Evolutionary conservation across 1,140 invertebrate species (phyloP).

Genomic region (Magallana ariakensis): DNA sequence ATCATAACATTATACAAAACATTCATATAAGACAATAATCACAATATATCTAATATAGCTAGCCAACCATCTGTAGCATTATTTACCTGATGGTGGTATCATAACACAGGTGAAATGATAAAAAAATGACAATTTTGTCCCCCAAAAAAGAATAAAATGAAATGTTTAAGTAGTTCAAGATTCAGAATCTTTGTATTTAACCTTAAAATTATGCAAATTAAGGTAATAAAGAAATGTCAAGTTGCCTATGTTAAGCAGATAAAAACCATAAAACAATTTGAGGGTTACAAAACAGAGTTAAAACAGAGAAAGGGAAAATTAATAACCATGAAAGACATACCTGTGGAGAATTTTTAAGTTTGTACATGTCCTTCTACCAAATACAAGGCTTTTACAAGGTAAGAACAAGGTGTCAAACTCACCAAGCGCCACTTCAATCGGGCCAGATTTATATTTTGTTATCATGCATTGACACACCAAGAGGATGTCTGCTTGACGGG

Average conservation of each 20-base stretch:
- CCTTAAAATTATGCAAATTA: slow-evolving; percentile 19
- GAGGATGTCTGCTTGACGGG: background rate
- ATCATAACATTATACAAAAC: too few relatives aligned
- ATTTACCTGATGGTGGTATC: too few relatives aligned
- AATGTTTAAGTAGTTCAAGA: too few relatives aligned
- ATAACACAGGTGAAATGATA: too few relatives aligned
- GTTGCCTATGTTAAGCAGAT: background rate
- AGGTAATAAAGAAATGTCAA: background rate
- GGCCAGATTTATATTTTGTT: slow-evolving; percentile 22
- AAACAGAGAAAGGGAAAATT: background rate
- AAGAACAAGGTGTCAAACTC: slow-evolving; percentile 8
- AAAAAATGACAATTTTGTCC: too few relatives aligned
- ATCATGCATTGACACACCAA: slow-evolving; percentile 17
- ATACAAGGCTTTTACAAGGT: slow-evolving; percentile 16
- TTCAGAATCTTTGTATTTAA: background rate
- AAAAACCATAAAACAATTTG: background rate
- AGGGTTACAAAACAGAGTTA: background rate
- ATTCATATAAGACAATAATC: too few relatives aligned
- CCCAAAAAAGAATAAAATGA: too few relatives aligned
- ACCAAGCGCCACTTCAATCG: background rate
- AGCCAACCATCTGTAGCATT: too few relatives aligned
- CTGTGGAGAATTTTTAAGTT: background rate
- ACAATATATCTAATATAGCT: too few relatives aligned
- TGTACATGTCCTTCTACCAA: background rate
- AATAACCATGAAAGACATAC: slow-evolving; percentile 5